Percentiles rank a stretch among this genome's conserved stretches.
These are phyloP conservation scores for Crocuta crocuta DNA, from an alignment of 2,113 vertebrate species.

Conservation along the genomic window DNA sequence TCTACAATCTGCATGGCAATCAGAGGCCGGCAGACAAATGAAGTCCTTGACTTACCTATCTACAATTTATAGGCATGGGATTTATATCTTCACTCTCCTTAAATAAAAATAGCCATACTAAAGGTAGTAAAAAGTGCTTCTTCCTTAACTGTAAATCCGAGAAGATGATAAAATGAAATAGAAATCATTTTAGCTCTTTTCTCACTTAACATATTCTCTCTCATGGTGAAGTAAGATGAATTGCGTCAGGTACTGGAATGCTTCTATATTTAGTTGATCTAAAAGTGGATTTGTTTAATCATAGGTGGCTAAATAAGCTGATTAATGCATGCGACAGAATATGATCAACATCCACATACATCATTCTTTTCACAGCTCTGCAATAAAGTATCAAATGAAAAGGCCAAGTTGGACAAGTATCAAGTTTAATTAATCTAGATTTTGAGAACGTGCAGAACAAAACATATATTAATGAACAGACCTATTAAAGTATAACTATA, in stretches of 20 bases:
- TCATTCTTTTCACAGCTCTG: not conserved
- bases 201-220: not conserved
- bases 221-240: not conserved
- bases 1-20: not conserved
- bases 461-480: not conserved
- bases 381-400: not conserved
- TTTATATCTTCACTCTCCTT: not conserved
- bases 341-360: not conserved
- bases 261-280: not conserved
- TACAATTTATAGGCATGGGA: not conserved
- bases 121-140: not conserved
- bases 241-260: not conserved
- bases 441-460: not conserved
- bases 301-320: not conserved
- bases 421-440: not conserved
- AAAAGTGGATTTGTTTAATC: not conserved
- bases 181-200: not conserved
- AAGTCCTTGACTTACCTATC: not conserved
- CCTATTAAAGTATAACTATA: not conserved
- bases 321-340: not conserved
- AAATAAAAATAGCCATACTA: not conserved
- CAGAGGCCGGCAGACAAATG: not conserved
- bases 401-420: not conserved
- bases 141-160: not conserved
- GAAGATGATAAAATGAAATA: not conserved